Evolutionary conservation across 2,113 vertebrate species (phyloP).

Genomic region (Ciconia maguari): DNA sequence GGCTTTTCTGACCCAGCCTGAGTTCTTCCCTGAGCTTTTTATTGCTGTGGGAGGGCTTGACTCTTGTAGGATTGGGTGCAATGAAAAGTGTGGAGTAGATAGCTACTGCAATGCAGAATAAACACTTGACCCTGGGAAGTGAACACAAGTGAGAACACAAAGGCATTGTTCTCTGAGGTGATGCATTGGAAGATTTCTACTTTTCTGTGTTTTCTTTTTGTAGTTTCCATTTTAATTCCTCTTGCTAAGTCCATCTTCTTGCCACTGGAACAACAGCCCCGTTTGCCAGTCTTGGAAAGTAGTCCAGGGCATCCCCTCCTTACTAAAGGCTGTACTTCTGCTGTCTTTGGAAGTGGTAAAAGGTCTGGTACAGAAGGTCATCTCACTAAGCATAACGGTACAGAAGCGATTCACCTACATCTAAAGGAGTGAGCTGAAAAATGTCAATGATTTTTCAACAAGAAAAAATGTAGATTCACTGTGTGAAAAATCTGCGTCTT

Average conservation of each 20-base stretch:
- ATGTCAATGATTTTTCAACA: background rate
- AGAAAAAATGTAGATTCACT: background rate
- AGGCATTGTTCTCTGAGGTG: background rate
- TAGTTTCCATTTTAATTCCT: background rate
- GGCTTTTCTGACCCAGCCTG: background rate
- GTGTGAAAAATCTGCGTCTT: background rate
- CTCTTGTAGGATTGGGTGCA: background rate
- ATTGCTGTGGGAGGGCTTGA: conserved; percentile 5
- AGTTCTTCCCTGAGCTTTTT: background rate
- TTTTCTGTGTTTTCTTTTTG: background rate
- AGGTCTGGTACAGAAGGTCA: background rate
- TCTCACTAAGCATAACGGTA: background rate
- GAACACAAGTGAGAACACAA: background rate
- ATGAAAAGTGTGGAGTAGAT: background rate
- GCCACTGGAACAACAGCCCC: background rate
- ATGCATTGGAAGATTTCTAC: background rate
- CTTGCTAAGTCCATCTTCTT: background rate
- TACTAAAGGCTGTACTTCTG: background rate
- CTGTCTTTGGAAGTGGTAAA: background rate
- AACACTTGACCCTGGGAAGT: background rate
- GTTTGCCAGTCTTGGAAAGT: background rate
- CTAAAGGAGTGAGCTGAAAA: background rate
- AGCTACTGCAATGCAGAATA: background rate
- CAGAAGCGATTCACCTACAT: background rate
- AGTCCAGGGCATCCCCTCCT: background rate